Percentiles rank a stretch among this genome's conserved stretches.
These are phyloP conservation scores for Electrona antarctica DNA, from an alignment of 2,113 vertebrate genomes.

Conservation along the genomic window DNA sequence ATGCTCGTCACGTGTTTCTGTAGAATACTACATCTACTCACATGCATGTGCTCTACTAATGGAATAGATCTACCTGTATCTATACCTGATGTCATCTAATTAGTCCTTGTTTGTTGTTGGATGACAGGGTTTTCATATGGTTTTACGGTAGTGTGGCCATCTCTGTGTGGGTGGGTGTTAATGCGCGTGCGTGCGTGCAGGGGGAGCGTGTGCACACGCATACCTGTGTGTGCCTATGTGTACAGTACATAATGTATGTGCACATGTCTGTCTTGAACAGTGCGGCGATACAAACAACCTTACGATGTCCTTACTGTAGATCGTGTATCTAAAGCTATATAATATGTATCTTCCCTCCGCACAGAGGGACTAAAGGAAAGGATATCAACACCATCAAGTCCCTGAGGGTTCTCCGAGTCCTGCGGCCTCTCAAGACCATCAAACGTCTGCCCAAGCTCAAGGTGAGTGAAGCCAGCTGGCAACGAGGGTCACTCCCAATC, in stretches of 20 bases:
- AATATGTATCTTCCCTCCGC: constrained; percentile 59
- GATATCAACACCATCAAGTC: constrained; percentile 99
- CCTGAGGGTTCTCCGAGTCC: constrained; percentile 91
- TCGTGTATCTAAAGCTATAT: too few species aligned
- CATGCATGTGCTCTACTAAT: constrained; percentile 58
- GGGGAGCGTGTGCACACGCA: neutral
- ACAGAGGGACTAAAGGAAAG: constrained; percentile 96
- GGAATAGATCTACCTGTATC: neutral
- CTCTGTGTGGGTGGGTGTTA: neutral
- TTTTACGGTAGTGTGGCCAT: neutral
- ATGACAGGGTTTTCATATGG: neutral
- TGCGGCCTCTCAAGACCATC: constrained; percentile 96
- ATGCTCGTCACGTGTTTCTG: constrained; percentile 30
- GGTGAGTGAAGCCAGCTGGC: constrained; percentile 70
- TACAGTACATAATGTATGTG: neutral
- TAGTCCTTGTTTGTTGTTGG: neutral
- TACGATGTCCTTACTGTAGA: too few species aligned
- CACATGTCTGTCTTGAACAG: neutral
- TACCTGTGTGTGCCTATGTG: neutral
- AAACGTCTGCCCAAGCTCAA: constrained; percentile 96
- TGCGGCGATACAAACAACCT: too few species aligned
- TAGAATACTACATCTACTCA: constrained; percentile 39
- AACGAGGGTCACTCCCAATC: neutral
- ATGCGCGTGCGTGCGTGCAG: neutral
- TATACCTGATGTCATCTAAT: neutral